phyloP scores from a whole-genome alignment of 2,888 invertebrate genomes.

The Dendrolimus houi region DNA sequence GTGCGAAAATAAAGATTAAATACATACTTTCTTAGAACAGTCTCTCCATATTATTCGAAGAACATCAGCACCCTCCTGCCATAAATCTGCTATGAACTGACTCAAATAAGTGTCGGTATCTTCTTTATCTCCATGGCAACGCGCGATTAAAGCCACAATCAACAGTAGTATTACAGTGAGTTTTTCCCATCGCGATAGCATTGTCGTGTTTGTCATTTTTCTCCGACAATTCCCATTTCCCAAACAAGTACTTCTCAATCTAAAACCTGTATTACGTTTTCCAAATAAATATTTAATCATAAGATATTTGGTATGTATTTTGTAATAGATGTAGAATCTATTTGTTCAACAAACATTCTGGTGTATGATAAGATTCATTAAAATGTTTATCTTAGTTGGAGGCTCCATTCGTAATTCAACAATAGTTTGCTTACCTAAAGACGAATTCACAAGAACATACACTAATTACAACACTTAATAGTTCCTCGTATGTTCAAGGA shows the following conservation, averaged over 20 bases:
- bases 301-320: too few species aligned
- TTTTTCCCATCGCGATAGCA: constrained; percentile 26
- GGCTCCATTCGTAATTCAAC: too few species aligned
- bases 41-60: constrained; percentile 65
- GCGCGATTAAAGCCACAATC: constrained; percentile 25
- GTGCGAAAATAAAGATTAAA: not conserved
- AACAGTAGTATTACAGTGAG: constrained; percentile 28
- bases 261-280: not conserved
- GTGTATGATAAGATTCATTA: too few species aligned
- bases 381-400: constrained; percentile 2
- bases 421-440: too few species aligned
- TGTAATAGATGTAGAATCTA: too few species aligned
- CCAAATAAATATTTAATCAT: too few species aligned
- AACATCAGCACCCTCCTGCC: constrained; percentile 65
- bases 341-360: too few species aligned
- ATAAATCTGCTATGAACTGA: constrained; percentile 59
- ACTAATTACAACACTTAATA: too few species aligned
- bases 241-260: constrained; percentile 1
- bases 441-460: too few species aligned
- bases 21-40: constrained; percentile 64
- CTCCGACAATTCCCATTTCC: constrained; percentile 36
- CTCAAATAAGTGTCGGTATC: constrained; percentile 53
- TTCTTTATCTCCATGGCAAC: constrained; percentile 35
- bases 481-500: constrained; percentile 34
- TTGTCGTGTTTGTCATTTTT: constrained; percentile 39